phyloP scores from a whole-genome alignment of 2,888 invertebrate species.

The Ectemnius continuus region DNA sequence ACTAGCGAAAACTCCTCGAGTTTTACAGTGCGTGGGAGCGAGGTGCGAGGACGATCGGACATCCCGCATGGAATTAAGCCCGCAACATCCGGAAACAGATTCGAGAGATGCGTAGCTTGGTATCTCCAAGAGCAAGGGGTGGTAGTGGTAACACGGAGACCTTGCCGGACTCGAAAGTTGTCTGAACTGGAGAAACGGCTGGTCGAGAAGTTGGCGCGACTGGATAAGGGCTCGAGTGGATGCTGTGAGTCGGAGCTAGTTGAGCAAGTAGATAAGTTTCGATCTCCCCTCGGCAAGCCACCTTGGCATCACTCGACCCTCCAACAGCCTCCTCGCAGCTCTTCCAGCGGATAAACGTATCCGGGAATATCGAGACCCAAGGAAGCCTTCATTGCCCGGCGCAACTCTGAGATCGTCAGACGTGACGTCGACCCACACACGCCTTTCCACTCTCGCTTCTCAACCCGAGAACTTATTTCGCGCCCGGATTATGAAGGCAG shows the following conservation, averaged over 20 bases:
- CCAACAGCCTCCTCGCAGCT: slow-evolving; percentile 63
- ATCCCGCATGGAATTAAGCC: slow-evolving; percentile 55
- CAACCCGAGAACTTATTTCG: slow-evolving; percentile 25
- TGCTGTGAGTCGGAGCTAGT: slow-evolving; percentile 71
- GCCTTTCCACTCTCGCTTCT: slow-evolving; percentile 1
- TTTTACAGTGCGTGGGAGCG: slow-evolving; percentile 26
- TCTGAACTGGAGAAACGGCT: slow-evolving; percentile 57
- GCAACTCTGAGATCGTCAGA: slow-evolving; percentile 52
- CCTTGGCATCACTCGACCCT: slow-evolving; percentile 60
- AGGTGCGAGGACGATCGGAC: no score
- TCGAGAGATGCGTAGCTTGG: slow-evolving; percentile 72
- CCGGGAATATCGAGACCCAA: slow-evolving; percentile 60
- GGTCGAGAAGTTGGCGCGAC: slow-evolving; percentile 68
- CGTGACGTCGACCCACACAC: slow-evolving; percentile 44
- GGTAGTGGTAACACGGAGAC: no score
- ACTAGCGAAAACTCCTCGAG: not conserved
- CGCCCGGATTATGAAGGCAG: slow-evolving; percentile 52
- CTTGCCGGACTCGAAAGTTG: slow-evolving; percentile 57
- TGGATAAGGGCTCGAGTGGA: slow-evolving; percentile 68
- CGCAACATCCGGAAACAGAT: slow-evolving; percentile 63
- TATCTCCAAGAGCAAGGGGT: not conserved
- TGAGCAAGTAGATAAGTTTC: slow-evolving; percentile 77
- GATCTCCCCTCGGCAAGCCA: slow-evolving; percentile 72
- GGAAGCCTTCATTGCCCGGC: slow-evolving; percentile 49
- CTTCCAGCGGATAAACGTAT: slow-evolving; percentile 67